Evolutionary conservation across 2,888 invertebrate genomes (phyloP), one percentile per base, ranked within the genome.

Genomic region (Crocallis elinguaria): DNA sequence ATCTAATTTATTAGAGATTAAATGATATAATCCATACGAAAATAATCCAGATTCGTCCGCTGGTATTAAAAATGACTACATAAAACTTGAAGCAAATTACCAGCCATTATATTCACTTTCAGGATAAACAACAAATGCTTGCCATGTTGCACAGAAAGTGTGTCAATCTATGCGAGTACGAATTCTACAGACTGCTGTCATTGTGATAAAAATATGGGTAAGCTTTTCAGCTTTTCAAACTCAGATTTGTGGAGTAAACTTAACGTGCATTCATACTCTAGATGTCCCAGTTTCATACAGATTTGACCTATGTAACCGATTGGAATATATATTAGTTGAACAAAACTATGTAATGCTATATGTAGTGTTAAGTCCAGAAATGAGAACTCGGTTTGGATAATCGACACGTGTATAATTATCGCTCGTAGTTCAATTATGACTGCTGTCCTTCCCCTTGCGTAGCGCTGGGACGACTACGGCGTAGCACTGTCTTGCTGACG

Each of bases 91-190:
- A 3, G 23, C 23, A 7, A 25, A 9, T 25, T 25, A 25, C 1
- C 23, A 25, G n/a, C 9, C 9, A 25, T 9, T 3, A 2, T 8
- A 23, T 36, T 35, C 23, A 8, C 3, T 59, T 76, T 79, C 82
- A 91, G 94, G 73, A 92, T 95, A 66, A 95, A 95, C 82, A 94
- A 95, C 75, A 95, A 95, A 83, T 96, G 95, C 75, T 93, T 95
- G 71, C 94, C 95, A 25, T 95, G 96, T 71, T 96, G 95, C 77
- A 92, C 93, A 11, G 92, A 93, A 45, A 93, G 92, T 55, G 80
- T 75, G 6, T 77, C 82, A 12, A 78, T 82, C 53, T 82, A 77
- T 60, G 58, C 77, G 56, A 82, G 67, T 57, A 74, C 66, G 42
- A 89, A 87, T 58, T 83, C 84, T 7, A 71, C 78, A 58, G 92